These are phyloP conservation scores for Amphimallon solstitiale DNA, from an alignment of 2,888 invertebrate genomes.

Conservation along the genomic window DNA sequence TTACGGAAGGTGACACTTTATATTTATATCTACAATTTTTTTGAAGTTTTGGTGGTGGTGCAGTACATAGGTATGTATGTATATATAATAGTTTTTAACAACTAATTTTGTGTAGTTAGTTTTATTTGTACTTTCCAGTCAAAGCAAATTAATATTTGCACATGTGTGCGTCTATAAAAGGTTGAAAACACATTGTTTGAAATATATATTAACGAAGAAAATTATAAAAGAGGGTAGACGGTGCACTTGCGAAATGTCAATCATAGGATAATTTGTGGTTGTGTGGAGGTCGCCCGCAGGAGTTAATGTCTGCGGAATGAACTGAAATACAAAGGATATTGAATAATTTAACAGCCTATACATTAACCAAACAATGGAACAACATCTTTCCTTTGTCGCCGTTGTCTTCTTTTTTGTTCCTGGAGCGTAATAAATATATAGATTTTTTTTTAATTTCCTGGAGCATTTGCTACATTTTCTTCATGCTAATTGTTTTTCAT, in stretches of 20 bases:
- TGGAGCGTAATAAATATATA: not conserved
- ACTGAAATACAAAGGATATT: slow-evolving; percentile 51
- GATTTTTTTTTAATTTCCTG: not conserved
- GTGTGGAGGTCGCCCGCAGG: slow-evolving; percentile 45
- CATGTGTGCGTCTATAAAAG: too few species aligned
- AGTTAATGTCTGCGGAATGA: slow-evolving; percentile 47
- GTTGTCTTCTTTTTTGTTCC: slow-evolving; percentile 18
- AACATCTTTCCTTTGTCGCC: slow-evolving; percentile 34
- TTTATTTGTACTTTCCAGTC: too few species aligned
- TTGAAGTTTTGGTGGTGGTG: too few species aligned
- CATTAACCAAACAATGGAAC: slow-evolving; percentile 41
- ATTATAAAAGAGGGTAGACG: slow-evolving; percentile 24
- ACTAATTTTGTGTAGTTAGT: too few species aligned
- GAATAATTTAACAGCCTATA: slow-evolving; percentile 51
- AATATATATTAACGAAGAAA: not conserved
- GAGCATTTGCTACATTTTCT: too few species aligned
- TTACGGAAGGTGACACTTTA: too few species aligned
- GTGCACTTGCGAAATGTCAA: slow-evolving; percentile 47
- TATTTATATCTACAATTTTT: too few species aligned
- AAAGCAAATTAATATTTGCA: too few species aligned
- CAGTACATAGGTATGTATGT: too few species aligned
- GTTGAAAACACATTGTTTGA: too few species aligned
- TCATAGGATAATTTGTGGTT: slow-evolving; percentile 48
- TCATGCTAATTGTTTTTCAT: too few species aligned
- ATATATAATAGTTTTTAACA: too few species aligned